These are phyloP conservation scores for Poeciliopsis paucimaculata DNA, from an alignment of 2,797 vertebrate genomes.

Conservation along the genomic window DNA sequence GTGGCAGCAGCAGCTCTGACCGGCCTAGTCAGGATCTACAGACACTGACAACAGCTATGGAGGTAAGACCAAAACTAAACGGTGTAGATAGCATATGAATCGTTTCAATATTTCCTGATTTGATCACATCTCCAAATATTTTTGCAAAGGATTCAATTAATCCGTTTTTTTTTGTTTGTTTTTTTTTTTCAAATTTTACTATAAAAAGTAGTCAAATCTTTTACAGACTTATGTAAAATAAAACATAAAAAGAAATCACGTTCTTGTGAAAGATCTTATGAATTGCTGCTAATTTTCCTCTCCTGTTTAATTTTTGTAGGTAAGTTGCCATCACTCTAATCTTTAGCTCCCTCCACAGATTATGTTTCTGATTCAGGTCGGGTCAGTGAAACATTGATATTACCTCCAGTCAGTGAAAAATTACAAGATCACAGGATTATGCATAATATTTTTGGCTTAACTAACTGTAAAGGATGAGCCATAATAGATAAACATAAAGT, in stretches of 20 bases:
- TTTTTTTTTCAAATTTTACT: background rate
- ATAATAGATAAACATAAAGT: background rate
- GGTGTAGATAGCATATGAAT: background rate
- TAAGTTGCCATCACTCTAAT: background rate
- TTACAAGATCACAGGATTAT: background rate
- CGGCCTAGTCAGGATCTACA: conserved; percentile 34
- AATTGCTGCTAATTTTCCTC: background rate
- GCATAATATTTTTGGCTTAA: background rate
- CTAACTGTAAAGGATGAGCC: background rate
- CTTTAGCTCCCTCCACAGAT: background rate
- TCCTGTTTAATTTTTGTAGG: background rate
- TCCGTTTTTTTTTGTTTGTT: too few species aligned
- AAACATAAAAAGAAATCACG: background rate
- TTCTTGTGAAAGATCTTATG: background rate
- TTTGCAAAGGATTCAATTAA: background rate
- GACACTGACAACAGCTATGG: conserved; percentile 40
- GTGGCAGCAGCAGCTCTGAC: conserved; percentile 38
- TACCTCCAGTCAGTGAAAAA: background rate
- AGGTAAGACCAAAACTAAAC: conserved; percentile 2
- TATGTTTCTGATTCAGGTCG: background rate
- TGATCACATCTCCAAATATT: background rate
- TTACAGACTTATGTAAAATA: background rate
- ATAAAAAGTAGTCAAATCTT: background rate
- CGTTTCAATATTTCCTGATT: background rate
- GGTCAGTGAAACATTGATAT: background rate